These are phyloP conservation scores for Paracentrotus lividus DNA, from an alignment of 53 echinoderm and acorn worm species.

Conservation along the genomic window DNA sequence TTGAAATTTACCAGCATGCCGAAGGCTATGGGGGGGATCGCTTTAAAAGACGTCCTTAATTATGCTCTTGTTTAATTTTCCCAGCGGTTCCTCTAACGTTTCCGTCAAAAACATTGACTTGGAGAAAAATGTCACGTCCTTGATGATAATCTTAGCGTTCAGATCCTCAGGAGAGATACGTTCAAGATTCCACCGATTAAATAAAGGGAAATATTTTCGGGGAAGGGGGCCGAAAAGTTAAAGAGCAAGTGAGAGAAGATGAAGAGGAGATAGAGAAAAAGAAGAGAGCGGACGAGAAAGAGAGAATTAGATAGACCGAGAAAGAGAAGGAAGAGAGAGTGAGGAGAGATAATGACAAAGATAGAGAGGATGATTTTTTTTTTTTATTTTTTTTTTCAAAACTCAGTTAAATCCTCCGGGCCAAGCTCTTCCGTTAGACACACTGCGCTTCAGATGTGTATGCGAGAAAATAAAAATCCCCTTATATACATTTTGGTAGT, in stretches of 20 bases:
- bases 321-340: too few relatives aligned
- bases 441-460: too few relatives aligned
- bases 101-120: background rate
- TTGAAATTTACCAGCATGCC: background rate
- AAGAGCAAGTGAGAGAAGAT: too few relatives aligned
- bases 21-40: background rate
- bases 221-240: background rate
- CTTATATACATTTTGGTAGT: too few relatives aligned
- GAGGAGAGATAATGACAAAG: too few relatives aligned
- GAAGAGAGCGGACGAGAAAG: too few relatives aligned
- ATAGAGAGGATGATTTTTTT: too few relatives aligned
- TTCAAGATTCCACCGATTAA: background rate
- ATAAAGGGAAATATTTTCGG: background rate
- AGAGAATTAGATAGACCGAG: background rate
- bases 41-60: background rate
- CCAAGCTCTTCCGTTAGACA: too few relatives aligned
- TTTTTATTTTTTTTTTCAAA: too few relatives aligned
- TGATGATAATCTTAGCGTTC: background rate
- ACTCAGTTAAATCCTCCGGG: too few relatives aligned
- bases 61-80: background rate
- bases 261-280: too few relatives aligned
- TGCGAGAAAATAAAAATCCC: too few relatives aligned
- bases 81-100: background rate
- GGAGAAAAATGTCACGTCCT: conserved; percentile 32
- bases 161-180: background rate